Evolutionary conservation across 2,888 invertebrate genomes (phyloP).

Genomic region (Dryobota labecula): DNA sequence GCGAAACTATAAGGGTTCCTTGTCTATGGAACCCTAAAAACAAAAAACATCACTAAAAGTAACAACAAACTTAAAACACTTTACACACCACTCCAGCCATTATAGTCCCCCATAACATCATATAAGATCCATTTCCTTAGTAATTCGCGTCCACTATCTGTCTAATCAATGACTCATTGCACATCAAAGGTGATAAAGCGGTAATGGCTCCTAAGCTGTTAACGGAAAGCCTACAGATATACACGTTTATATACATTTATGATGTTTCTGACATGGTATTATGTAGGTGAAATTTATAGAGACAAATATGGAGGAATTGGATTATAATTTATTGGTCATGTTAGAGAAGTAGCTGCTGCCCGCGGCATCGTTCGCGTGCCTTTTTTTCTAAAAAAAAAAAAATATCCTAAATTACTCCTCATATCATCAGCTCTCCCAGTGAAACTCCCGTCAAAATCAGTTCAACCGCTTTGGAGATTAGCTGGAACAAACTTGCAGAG

Average conservation of each 20-base stretch:
- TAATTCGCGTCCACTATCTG: slow-evolving; percentile 26
- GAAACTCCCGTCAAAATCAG: too few relatives aligned
- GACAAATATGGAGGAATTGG: not conserved
- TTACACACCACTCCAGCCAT: not conserved
- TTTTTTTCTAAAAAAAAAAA: too few relatives aligned
- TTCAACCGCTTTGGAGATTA: too few relatives aligned
- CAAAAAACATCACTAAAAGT: not conserved
- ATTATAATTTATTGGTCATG: not conserved
- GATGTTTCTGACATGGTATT: slow-evolving; percentile 19
- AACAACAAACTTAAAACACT: not conserved
- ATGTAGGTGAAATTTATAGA: slow-evolving; percentile 15
- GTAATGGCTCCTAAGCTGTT: slow-evolving; percentile 52
- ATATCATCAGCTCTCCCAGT: too few relatives aligned
- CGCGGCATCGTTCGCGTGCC: too few relatives aligned
- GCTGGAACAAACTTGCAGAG: too few relatives aligned
- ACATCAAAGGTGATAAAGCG: slow-evolving; percentile 57
- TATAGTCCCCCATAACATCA: slow-evolving; percentile 11
- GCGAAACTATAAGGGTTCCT: too few relatives aligned
- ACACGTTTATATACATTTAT: slow-evolving; percentile 28
- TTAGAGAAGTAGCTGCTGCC: too few relatives aligned
- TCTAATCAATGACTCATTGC: slow-evolving; percentile 49
- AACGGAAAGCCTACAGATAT: slow-evolving; percentile 39
- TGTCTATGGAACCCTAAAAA: too few relatives aligned
- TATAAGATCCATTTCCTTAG: slow-evolving; percentile 31
- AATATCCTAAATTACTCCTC: too few relatives aligned